Evolutionary conservation across 1,140 invertebrate genomes (phyloP).

Genomic region (Polypedilum pembai): DNA sequence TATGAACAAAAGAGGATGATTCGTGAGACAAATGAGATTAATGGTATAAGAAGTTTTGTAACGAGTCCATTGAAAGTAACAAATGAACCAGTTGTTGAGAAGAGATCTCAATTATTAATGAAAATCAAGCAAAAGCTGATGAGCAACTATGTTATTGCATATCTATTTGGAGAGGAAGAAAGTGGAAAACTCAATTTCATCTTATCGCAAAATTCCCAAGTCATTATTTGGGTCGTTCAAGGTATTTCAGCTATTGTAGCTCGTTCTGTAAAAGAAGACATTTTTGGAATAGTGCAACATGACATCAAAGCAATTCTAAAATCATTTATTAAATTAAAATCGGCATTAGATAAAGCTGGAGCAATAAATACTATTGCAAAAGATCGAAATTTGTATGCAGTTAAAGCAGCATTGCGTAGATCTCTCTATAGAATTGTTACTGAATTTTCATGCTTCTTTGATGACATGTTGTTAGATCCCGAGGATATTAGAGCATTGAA

Average conservation of each 20-base stretch:
- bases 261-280: background rate
- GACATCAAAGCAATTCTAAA: background rate
- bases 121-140: background rate
- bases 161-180: background rate
- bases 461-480: background rate
- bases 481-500: background rate
- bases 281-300: background rate
- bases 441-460: conserved; percentile 7
- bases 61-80: background rate
- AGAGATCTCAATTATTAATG: background rate
- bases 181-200: background rate
- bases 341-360: background rate
- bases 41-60: background rate
- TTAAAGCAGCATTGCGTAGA: background rate
- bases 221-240: background rate
- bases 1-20: background rate
- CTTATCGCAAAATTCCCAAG: background rate
- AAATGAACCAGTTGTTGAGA: background rate
- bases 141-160: background rate
- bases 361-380: background rate
- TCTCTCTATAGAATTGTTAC: background rate
- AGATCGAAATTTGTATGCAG: background rate
- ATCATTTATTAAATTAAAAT: background rate
- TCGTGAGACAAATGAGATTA: background rate
- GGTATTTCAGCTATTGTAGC: background rate